Evolutionary conservation across 2,113 vertebrate genomes (phyloP), one percentile per base, ranked within the genome.

Genomic region (Grantiella picta): DNA sequence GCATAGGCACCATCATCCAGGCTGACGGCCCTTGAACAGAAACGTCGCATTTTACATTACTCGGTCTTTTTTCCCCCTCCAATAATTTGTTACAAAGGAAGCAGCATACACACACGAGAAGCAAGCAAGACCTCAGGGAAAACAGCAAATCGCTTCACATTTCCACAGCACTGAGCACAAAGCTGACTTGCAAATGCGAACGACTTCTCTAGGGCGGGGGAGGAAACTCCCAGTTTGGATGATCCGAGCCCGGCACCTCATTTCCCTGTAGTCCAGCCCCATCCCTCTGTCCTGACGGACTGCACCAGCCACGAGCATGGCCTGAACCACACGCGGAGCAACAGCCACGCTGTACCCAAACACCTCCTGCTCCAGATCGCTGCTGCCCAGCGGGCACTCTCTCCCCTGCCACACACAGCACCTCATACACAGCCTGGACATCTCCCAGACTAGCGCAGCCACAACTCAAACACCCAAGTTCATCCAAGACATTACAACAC

Each of bases 321-420:
- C 13, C 76, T 2, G 77, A 54, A 52, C 45, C 38, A 9, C 14
- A 2, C 52, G 1, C 2, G 60, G 36, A 70, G 42, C 1, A 10
- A 29, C 33, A 61, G 7, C 36, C 52, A 27, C 40, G 15, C 40
- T 3, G 0, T 0, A 7, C 13, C 44, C 17, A 3, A 10, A 15
- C 1, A 20, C 15, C 63, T n/a, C 44, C 88, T 2, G 33, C 59
- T 50, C 38, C 86, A 29, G 14, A 29, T 11, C 42, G 1, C 65
- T 6, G 61, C 78, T 86, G 68, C 77, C 79, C 14, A 17, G 20
- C 12, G 1, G 65, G 42, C 16, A 18, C 47, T 2, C 60, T 6
- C 36, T 42, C 6, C 50, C 47, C 42, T 3, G 1, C 33, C 65
- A 72, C 57, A 31, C 45, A 5, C 61, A 17, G 33, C 10, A 20